Evolutionary conservation across 2,113 vertebrate species (phyloP), one percentile per base, ranked within the genome.

Genomic region (Tetrao urogallus): DNA sequence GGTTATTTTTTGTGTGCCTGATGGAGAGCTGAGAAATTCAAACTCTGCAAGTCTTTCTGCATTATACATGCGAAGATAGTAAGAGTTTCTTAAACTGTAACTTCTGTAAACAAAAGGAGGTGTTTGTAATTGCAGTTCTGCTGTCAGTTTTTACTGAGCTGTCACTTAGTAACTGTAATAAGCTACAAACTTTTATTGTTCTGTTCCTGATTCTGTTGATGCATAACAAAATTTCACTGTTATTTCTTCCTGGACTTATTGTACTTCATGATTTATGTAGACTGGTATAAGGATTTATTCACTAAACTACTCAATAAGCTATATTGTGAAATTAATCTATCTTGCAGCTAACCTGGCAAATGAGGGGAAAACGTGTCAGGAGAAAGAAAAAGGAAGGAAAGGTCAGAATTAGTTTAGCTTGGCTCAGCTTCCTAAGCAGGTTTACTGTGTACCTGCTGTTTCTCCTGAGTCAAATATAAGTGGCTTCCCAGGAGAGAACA

Each of bases 1-100:
- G 36, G 90, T 94, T 90, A 66, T 71, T 86, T 94, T 88, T 82
- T 81, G 34, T 74, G 27, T 88, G 54, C 30, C 67, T 89, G 87
- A 91, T 82, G 87, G 74, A 9, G 54, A 92, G 40, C 40, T 40
- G 54, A 69, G 47, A 94, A 92, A 82, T 54, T 92, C 58, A 40
- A 81, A 83, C 65, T 82, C 42, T 76, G 16, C 25, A 87, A 57
- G 48, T 32, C 34, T 84, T 81, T 40, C 43, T 87, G 8, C 17
- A 6, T 43, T 76, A 43, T 52, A 72, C 66, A 16, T 21, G 40
- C 38, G 79, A 60, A 58, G 71, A 28, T 21, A 43, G 38, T 79
- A 60, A 54, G 15, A 52, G 21, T 81, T 92, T 82, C 76, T 24
- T 76, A 79, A 66, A 24, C 8, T 93, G 43, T 15, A 82, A 38